Base-by-base conservation (phyloP, 2,113 vertebrate species). In the Hydrochoerus hydrochaeris region DNA sequence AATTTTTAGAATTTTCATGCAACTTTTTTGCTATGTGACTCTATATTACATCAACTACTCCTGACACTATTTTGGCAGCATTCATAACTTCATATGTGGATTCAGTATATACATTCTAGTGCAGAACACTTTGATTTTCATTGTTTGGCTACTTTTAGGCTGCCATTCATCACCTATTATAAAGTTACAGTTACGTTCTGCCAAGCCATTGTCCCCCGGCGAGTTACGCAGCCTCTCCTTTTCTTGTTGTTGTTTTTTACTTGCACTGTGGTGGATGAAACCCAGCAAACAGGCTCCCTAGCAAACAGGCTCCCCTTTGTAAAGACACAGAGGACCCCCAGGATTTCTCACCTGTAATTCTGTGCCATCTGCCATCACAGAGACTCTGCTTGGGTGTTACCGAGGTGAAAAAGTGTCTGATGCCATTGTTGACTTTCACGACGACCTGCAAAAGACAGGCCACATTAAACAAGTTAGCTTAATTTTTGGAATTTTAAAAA, bases 361-460 rank as follows among this genome's bases (percentile, higher is more conserved):
- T 98, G 98, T 99, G 99, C 99, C 99, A 99, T 86, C 93, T 98
- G 58, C 99, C 99, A 69, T 99, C 99, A 12, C 99, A 99, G 67
- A 99, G 97, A 92, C 98, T 99, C 94, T 99, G 98, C 95, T 97
- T 99, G 30, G 99, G 98, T 94, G 98, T 98, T 26, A 99, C 99
- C 91, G 98, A 98, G 80, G 99, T 99, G 95, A 98, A 99, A 98
- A 99, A 99, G 93, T 99, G 99, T 75, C 96, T 98, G 90, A 99
- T 98, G 32, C 99, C 99, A 30, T 99, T 99, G 85, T 99, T 99
- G 90, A 99, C 98, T 95, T 99, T 98, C 71, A 99, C 99, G 97
- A 98, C 98, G 73, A 99, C 99, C 99, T 99, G 96, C 0, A 65
- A 46, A 93, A 98, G 62, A 98, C 3, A 95, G 86, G 11, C 0